Base-by-base conservation (phyloP, 1,140 invertebrate genomes). In the Lasioglossum baleicum region DNA sequence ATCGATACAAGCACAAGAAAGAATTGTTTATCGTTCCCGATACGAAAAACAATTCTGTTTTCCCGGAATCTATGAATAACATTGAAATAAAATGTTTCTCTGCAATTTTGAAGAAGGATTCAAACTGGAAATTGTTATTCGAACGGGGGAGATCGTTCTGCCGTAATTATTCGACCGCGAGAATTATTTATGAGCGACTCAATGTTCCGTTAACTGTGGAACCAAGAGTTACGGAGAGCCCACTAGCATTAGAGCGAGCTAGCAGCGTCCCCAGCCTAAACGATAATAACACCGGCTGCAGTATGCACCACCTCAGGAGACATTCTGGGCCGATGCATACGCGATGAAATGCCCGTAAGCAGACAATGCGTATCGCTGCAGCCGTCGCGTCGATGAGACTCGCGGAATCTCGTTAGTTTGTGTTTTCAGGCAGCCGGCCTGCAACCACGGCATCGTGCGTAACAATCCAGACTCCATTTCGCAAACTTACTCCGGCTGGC, bases 201-300 rank as follows among this genome's bases (percentile, higher is more conserved):
- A 56, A 56, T 56, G 20, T 31, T 58, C 56, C 66, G 65, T 61
- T 68, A 51, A 64, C 68, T 58, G 53, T 48, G 53, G 35, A 67
- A 61, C 60, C 70, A n/a, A 68, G 60, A 67, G 69, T 79, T 72
- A 35, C 58, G 64, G 58, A 73, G 42, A 51, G 48, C 48, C 1
- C 48, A 13, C 11, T 15, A 51, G 48, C 48, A 11, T 44, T 13
- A 0, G 35, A 3, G 42, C 22, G 42, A n/a, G 56, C 53, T 70
- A 70, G 64, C 82, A 42, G 22, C 35, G 68, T 44, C 80, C 71
- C 40, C 61, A 26, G 61, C 56, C 58, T 84, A 84, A 84, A 74
- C 83, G 81, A 83, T 84, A 84, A 84, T 80, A 84, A 84, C 78
- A 72, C 69, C 42, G 65, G 65, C 70, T 75, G 76, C 71, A 80